phyloP scores from a whole-genome alignment of 1,140 invertebrate genomes.

The Limonius californicus region DNA sequence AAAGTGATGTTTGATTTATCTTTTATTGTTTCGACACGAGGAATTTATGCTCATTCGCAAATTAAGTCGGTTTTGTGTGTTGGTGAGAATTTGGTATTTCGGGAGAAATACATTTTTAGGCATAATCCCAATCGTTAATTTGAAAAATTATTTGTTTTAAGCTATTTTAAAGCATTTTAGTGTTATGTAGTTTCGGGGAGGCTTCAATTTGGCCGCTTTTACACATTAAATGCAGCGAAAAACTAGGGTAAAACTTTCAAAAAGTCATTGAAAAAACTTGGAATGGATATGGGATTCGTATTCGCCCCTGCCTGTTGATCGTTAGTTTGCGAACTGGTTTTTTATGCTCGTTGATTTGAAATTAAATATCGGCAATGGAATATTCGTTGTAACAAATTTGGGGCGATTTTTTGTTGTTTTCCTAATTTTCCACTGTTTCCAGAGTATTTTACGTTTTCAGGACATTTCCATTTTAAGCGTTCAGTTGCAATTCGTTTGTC shows the following conservation, averaged over 20 bases:
- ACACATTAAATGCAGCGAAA: background rate
- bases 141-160: too few species aligned
- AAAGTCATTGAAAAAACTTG: background rate
- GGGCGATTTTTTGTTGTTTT: too few species aligned
- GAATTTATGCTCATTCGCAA: constrained; percentile 3
- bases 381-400: too few species aligned
- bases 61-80: background rate
- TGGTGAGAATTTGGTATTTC: background rate
- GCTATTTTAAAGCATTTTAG: too few species aligned
- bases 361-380: too few species aligned
- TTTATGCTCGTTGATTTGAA: background rate
- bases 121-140: too few species aligned
- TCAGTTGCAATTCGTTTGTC: too few species aligned
- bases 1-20: constrained; percentile 10
- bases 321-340: background rate
- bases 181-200: too few species aligned
- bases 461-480: too few species aligned
- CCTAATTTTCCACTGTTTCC: too few species aligned
- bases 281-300: background rate
- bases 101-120: background rate
- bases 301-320: background rate
- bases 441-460: too few species aligned
- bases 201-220: too few species aligned
- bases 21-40: constrained; percentile 1
- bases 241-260: background rate